Conservation (phyloP, 2,888 invertebrate species). For the Sclerodermus sp. region DNA sequence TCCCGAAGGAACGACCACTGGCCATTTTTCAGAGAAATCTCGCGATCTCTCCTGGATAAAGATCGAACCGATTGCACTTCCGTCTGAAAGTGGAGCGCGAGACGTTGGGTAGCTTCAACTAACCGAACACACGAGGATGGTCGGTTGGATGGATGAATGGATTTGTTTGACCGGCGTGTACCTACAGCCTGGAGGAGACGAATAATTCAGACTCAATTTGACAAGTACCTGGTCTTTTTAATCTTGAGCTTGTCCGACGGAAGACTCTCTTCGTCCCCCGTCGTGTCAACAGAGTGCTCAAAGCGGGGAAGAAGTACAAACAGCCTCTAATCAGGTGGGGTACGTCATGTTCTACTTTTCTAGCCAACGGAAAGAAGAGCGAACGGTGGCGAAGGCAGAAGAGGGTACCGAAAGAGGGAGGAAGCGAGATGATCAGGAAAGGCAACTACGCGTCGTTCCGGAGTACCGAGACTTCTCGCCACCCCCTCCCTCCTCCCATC, state of each 20-base stretch:
- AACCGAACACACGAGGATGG: too few species aligned
- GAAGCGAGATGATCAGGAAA: conserved; percentile 1
- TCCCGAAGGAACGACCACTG: too few species aligned
- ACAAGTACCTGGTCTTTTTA: conserved; percentile 2
- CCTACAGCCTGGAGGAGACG: neutral
- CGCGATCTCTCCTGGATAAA: too few species aligned
- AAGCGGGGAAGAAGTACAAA: conserved; percentile 30
- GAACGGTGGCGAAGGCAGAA: neutral
- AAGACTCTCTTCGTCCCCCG: conserved; percentile 1
- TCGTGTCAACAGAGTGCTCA: conserved; percentile 12
- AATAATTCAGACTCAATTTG: conserved; percentile 1
- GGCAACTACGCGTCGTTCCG: too few species aligned
- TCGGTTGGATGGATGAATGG: too few species aligned
- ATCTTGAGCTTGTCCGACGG: neutral
- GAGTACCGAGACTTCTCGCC: too few species aligned
- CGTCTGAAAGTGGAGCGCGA: too few species aligned
- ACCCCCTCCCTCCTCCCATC: too few species aligned
- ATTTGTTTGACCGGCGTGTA: too few species aligned
- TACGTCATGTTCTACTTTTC: conserved; percentile 29
- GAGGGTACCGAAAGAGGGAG: neutral
- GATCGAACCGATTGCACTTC: too few species aligned
- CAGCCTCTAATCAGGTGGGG: conserved; percentile 41
- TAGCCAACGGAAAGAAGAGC: neutral
- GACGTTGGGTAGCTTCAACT: too few species aligned
- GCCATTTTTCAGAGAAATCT: too few species aligned